Evolutionary conservation across 2,888 invertebrate genomes (phyloP).

Genomic region (Nemotelus pantherinus): DNA sequence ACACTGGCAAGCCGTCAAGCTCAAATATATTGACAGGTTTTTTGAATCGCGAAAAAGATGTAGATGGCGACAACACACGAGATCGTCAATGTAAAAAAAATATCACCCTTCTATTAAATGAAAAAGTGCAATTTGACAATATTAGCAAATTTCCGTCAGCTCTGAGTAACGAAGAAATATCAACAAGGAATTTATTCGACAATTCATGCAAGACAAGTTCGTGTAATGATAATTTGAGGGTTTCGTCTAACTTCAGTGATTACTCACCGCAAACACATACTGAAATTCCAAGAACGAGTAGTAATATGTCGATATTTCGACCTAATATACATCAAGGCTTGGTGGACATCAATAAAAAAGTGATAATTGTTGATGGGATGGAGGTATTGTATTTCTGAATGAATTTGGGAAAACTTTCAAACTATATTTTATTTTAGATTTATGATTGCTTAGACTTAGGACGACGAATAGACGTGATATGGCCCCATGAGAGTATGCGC

Average conservation of each 20-base stretch:
- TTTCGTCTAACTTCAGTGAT: constrained; percentile 11
- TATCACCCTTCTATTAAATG: constrained; percentile 32
- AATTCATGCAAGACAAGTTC: background rate
- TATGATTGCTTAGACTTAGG: constrained; percentile 93
- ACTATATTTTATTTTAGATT: constrained; percentile 66
- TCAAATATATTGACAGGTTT: constrained; percentile 87
- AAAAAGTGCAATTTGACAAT: constrained; percentile 56
- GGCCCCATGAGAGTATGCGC: constrained; percentile 92
- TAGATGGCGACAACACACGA: constrained; percentile 54
- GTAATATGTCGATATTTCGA: background rate
- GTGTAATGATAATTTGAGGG: background rate
- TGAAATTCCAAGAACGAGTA: background rate
- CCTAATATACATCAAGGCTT: constrained; percentile 44
- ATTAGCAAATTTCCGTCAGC: background rate
- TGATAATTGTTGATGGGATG: constrained; percentile 63
- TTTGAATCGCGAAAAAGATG: constrained; percentile 70
- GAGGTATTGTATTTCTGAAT: constrained; percentile 55
- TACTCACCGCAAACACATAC: background rate
- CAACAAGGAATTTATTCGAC: background rate
- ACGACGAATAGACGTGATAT: constrained; percentile 90
- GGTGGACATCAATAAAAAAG: constrained; percentile 59
- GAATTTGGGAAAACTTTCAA: background rate
- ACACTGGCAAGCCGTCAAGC: constrained; percentile 88
- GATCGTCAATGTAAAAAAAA: constrained; percentile 47
- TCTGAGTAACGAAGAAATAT: constrained; percentile 24